Base-by-base conservation (phyloP, 2,797 vertebrate genomes). In the Alfaro cultratus region DNA sequence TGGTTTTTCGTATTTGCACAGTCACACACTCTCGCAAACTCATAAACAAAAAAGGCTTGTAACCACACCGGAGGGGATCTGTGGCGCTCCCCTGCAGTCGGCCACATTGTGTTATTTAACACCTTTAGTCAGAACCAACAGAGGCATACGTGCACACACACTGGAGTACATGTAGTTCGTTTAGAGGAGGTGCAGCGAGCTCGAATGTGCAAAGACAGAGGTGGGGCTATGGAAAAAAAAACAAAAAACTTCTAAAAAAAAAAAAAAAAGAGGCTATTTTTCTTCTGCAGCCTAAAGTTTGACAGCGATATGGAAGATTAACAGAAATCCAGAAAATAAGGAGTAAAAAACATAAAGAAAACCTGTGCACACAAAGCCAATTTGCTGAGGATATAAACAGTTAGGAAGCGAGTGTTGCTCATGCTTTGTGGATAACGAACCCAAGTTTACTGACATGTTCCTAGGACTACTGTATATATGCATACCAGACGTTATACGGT, bases 381-480 rank as follows among this genome's bases (percentile, higher is more conserved):
- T 93, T 88, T 88, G 88, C 90, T 88, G 93, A 95, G 90, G 87
- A 95, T 94, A 96, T 91, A 94, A 93, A 93, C 91, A 89, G 93
- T 95, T 94, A 95, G 92, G 94, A 95, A 95, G 94, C 95, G 88
- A 94, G 94, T 96, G 95, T 91, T 95, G 94, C 93, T 95, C 96
- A 96, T 96, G 95, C 95, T 91, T 94, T 94, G 94, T 96, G 95
- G 93, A 95, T 96, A 96, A 93, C 94, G 94, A 96, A 95, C 94
- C 96, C 95, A 96, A 94, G 94, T 95, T 95, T 95, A 94, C 94
- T 94, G 95, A 96, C 93, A 95, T 94, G 92, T 94, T 95, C 91
- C 96, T 96, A 96, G 94, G 95, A 95, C 96, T 96, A 96, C 95
- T 94, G 96, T 95, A 95, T 95, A 96, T 96, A 96, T 95, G 94